Evolutionary conservation across 2,888 invertebrate genomes (phyloP), one percentile per base, ranked within the genome.

Genomic region (Torymus auratus): DNA sequence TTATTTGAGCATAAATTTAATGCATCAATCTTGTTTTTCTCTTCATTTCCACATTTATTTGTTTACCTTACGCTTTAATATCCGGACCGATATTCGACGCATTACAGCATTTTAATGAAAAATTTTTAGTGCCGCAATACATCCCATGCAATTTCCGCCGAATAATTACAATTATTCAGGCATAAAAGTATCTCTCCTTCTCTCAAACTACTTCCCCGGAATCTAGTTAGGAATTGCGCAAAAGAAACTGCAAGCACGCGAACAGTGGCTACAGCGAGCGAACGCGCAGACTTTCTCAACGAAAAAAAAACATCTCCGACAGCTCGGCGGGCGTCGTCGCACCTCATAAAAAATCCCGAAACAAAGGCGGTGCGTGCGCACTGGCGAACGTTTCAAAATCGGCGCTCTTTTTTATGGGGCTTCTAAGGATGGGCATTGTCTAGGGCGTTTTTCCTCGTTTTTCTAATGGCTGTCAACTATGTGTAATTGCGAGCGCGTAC

Each of bases 261-360:
- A 41, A 41, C 41, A 41, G 41, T 41, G 41, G 28, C 75, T 23
- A n/a, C n/a, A n/a, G 12, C 17, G 5, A 20, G 20, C 11, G n/a
- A 41, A 7, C 41, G 41, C 7, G 41, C 41, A 7, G 50, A 81
- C 77, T 77, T 81, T 77, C 68, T 73, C 56, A 67, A 81, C 52
- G 65, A 78, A 60, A 74, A 73, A 78, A 74, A 73, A 78, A 73
- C 20, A 81, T 72, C 67, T 62, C 41, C 52, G n/a, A 53, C 61
- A 61, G 52, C 41, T n/a, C n/a, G 23, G 14, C 71, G 62, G 60
- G 58, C 61, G 17, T 7, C 67, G 77, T 73, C 61, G 70, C 78
- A 53, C 41, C 78, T 65, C 74, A 13, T 81, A 70, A 70, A 74
- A 74, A 62, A 28, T 64, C 7, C 20, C 41, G 12, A 71, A 68